Evolutionary conservation across 2,888 invertebrate species (phyloP).

Genomic region (Cetonia aurata): DNA sequence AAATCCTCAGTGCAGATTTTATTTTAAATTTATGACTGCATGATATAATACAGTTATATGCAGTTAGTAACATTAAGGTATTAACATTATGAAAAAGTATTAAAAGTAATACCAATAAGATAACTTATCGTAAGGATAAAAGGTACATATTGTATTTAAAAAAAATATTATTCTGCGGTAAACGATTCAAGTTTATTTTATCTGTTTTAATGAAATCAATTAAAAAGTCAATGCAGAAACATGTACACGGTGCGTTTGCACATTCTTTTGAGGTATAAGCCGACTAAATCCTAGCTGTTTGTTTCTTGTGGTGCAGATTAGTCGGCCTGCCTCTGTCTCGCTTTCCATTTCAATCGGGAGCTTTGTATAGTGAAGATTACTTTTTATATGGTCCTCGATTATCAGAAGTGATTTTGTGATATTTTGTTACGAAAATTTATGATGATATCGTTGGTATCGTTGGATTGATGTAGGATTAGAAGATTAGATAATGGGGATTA

Average conservation of each 20-base stretch:
- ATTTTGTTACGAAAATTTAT: conserved; percentile 54
- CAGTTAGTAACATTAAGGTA: neutral
- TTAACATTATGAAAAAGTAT: too few relatives aligned
- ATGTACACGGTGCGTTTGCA: neutral
- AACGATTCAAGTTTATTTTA: conserved; percentile 1
- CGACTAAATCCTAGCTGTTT: conserved; percentile 30
- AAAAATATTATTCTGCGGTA: neutral
- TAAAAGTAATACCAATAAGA: neutral
- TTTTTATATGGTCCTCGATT: conserved; percentile 43
- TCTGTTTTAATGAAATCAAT: neutral
- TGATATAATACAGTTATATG: neutral
- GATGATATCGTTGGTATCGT: conserved; percentile 54
- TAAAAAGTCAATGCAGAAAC: conserved; percentile 13
- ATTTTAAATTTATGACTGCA: too few relatives aligned
- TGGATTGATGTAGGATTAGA: conserved; percentile 54
- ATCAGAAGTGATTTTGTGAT: conserved; percentile 46
- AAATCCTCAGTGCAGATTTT: too few relatives aligned
- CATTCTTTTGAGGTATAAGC: conserved; percentile 20
- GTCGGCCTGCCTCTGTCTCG: conserved; percentile 3
- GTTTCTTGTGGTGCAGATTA: conserved; percentile 36
- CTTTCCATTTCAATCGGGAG: conserved; percentile 36
- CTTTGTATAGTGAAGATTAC: conserved; percentile 43
- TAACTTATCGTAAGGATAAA: conserved; percentile 2
- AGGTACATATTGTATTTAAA: neutral
- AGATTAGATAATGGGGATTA: conserved; percentile 61